These are phyloP conservation scores for Xylota segnis DNA, from an alignment of 2,888 invertebrate genomes.

Conservation along the genomic window DNA sequence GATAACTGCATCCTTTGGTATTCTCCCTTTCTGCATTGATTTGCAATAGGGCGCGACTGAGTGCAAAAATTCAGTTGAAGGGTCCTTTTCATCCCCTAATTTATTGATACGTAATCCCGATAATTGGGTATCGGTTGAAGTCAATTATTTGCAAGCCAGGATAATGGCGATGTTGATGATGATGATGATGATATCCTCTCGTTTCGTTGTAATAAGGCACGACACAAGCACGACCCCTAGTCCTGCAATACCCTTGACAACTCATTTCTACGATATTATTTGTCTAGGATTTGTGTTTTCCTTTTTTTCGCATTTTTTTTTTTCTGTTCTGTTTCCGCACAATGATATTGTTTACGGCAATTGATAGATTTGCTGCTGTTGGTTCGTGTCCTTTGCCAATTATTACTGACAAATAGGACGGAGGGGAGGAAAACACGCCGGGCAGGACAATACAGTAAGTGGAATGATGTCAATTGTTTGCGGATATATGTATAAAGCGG, in stretches of 20 bases:
- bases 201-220: slow-evolving; percentile 36
- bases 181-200: slow-evolving; percentile 44
- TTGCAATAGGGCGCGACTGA: slow-evolving; percentile 49
- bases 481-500: not conserved
- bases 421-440: slow-evolving; percentile 35
- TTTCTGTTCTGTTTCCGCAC: slow-evolving; percentile 60
- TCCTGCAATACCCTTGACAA: slow-evolving; percentile 57
- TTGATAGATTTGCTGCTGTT: slow-evolving; percentile 63
- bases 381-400: slow-evolving; percentile 72
- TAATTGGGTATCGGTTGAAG: slow-evolving; percentile 75
- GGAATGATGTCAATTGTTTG: slow-evolving; percentile 57
- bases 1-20: slow-evolving; percentile 15
- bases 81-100: slow-evolving; percentile 64
- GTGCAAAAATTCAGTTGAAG: slow-evolving; percentile 68
- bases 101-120: slow-evolving; percentile 75
- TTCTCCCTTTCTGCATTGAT: slow-evolving; percentile 20
- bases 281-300: slow-evolving; percentile 65
- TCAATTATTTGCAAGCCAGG: slow-evolving; percentile 75
- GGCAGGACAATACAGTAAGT: not conserved
- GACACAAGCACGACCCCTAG: slow-evolving; percentile 48
- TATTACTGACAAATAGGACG: slow-evolving; percentile 17
- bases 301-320: slow-evolving; percentile 41
- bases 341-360: slow-evolving; percentile 73
- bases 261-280: slow-evolving; percentile 57
- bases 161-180: slow-evolving; percentile 51